A percentile compares a stretch with the other conserved stretches of the same genome.
These are phyloP conservation scores for Jaculus jaculus DNA, from an alignment of 2,113 vertebrate genomes.

Conservation along the genomic window DNA sequence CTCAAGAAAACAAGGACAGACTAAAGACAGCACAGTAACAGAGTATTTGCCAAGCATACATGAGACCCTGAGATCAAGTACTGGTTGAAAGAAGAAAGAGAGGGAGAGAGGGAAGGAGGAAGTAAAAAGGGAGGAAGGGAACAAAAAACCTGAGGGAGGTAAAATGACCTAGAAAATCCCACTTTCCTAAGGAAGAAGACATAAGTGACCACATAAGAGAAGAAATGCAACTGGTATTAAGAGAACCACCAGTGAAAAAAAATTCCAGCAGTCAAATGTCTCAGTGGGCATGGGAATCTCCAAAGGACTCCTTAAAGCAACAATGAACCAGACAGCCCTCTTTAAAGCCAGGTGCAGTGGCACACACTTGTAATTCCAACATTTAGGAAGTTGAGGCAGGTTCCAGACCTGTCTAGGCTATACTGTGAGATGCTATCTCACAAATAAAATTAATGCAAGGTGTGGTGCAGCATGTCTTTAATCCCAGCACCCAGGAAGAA, in stretches of 20 bases:
- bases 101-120: no score
- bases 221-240: not conserved
- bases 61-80: not conserved
- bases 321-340: not conserved
- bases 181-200: not conserved
- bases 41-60: not conserved
- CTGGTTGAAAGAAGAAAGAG: not conserved
- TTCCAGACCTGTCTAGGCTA: not conserved
- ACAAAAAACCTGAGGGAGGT: not conserved
- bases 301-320: not conserved
- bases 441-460: not conserved
- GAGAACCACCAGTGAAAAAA: not conserved
- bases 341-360: not conserved
- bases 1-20: not conserved
- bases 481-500: no score
- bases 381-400: not conserved
- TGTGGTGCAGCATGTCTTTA: no score
- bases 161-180: not conserved
- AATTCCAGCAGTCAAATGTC: not conserved
- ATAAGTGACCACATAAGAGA: not conserved
- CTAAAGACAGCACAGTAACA: not conserved
- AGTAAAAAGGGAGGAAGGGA: no score
- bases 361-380: not conserved
- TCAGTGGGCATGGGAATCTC: not conserved
- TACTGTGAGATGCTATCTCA: not conserved